Base-by-base conservation (phyloP, 2,888 invertebrate genomes). In the Eupithecia tripunctaria region DNA sequence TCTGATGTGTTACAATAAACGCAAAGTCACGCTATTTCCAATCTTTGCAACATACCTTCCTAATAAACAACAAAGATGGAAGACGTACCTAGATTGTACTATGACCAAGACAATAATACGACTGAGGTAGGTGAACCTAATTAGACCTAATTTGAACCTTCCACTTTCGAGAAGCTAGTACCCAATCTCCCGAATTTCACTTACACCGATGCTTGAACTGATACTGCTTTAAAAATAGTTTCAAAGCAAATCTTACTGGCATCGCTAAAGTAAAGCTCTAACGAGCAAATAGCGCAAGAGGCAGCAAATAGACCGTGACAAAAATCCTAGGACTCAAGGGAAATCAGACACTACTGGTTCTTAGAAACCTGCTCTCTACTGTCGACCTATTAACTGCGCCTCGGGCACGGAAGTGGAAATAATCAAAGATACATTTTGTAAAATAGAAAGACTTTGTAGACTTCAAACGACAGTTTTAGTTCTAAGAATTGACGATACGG, bases 281-380 rank as follows among this genome's bases (percentile, higher is more conserved):
- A 66, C 64, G 21, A 66, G 73, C 62, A 76, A 81, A 79, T 74
- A 76, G 72, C 76, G 69, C 80, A 75, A 81, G 82, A 79, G 78
- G 74, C 73, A 80, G 78, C 79, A 83, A 85, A 86, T 83, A 84
- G 79, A 85, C 79, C 81, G 82, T 86, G 86, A 88, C 88, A 87
- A 89, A 87, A 89, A 86, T 85, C 80, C 79, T 79, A 71, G 68
- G 63, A 67, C 89, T 77, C 86, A 0, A 68, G 89, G 89, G 89
- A 89, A 89, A 90, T 90, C 86, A 89, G 79, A 66, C 70, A 74
- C 76, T 72, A 76, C 74, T 76, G 18, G 15, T 60, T 27, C 60
- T 18, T 18, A 29, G 60, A 29, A 60, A 60, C 60, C 60, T 14
- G 29, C 18, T 59, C 51, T 51, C 25, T 60, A 12, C 29, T 60